Base-by-base conservation (phyloP, 2,797 vertebrate genomes). In the Luscinia megarhynchos region DNA sequence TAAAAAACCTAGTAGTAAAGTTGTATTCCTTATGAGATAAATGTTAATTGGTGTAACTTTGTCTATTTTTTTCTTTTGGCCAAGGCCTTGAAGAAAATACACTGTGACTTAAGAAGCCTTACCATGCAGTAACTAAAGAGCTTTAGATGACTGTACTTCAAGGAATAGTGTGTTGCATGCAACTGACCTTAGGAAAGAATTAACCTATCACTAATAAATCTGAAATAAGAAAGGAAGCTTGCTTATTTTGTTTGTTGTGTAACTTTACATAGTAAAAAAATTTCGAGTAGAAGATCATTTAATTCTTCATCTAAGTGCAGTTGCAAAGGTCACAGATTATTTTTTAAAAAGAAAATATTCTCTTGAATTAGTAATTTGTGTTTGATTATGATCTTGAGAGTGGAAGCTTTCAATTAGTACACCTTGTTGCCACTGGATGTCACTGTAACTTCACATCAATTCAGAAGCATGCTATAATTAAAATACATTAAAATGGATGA, bases 161-260 rank as follows among this genome's bases (percentile, higher is more conserved):
- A 97, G 97, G 98, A 98, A 97, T 98, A 97, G 97, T 98, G 97
- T 98, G 98, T 99, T 99, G 99, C 99, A 99, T 99, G 99, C 99
- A 97, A 98, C 97, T 97, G 98, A 98, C 98, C 98, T 97, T 98
- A 98, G 98, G 98, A 98, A 97, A 98, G 98, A 98, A 98, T 98
- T 98, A 98, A 92, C 43, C 81, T 90, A 97, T 97, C 97, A 97
- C 97, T 98, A 98, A 98, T 99, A 98, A 99, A 98, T 98, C 96
- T 95, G 95, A 98, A 95, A 62, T 96, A 97, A 90, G 96, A 97
- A 98, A 90, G 89, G 89, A 96, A 81, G 76, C 68, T 74, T 45
- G 89, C 66, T 80, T 32, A 75, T 82, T 88, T 89, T 95, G 91
- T 96, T 97, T 95, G 90, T 91, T 90, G 92, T 97, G 69, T 93